Conservation (phyloP, 2,888 invertebrate genomes). For the Steromphala cineraria region DNA sequence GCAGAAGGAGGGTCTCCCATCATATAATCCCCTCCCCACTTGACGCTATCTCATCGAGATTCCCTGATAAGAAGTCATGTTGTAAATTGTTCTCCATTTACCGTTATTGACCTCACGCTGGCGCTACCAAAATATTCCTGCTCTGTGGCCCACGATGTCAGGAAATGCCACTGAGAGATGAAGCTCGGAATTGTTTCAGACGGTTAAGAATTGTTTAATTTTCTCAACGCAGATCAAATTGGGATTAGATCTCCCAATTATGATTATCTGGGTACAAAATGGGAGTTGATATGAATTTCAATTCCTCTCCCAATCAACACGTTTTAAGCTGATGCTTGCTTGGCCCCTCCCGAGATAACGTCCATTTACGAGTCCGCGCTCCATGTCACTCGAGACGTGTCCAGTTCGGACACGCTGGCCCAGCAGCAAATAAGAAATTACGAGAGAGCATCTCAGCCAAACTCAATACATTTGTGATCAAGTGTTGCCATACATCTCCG, state of each 20-base stretch:
- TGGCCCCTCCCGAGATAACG: slow-evolving; percentile 26
- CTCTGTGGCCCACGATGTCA: not conserved
- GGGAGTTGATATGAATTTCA: slow-evolving; percentile 38
- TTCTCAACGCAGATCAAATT: slow-evolving; percentile 21
- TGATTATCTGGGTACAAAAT: slow-evolving; percentile 31
- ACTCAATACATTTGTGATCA: slow-evolving; percentile 39
- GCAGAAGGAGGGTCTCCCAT: not conserved
- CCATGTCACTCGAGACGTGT: not conserved
- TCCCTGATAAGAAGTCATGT: slow-evolving; percentile 1
- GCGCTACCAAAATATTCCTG: not conserved
- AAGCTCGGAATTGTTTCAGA: slow-evolving; percentile 10
- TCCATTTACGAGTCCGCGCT: slow-evolving; percentile 18
- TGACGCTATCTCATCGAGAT: not conserved
- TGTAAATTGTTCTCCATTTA: slow-evolving; percentile 15
- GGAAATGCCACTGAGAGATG: slow-evolving; percentile 13
- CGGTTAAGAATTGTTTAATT: slow-evolving; percentile 25
- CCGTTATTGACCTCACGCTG: not conserved
- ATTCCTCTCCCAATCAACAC: slow-evolving; percentile 30
- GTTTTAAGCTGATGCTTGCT: not conserved
- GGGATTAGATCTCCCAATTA: slow-evolving; percentile 33
- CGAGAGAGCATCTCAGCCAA: slow-evolving; percentile 19
- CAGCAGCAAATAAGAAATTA: slow-evolving; percentile 30
- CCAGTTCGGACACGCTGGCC: not conserved
- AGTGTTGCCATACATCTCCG: slow-evolving; percentile 11
- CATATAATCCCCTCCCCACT: not conserved